Conservation (phyloP, 2,888 invertebrate species). For the Lasioglossum lativentre region DNA sequence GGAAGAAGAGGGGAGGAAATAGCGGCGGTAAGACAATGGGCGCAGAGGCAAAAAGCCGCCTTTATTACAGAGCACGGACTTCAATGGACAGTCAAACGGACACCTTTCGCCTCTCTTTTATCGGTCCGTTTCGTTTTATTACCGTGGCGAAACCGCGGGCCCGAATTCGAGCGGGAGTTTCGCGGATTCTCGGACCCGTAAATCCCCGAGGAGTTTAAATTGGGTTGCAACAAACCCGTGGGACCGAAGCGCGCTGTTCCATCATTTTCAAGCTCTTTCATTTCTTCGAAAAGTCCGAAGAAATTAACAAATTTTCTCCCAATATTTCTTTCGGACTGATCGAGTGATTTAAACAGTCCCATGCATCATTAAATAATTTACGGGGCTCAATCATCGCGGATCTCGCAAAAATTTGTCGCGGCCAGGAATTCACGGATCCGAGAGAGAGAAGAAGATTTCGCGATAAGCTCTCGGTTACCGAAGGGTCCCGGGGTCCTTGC, state of each 20-base stretch:
- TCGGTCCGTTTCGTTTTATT: constrained; percentile 77
- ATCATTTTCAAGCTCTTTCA: not conserved
- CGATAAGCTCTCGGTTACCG: constrained; percentile 34
- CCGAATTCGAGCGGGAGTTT: constrained; percentile 68
- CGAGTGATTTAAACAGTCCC: not conserved
- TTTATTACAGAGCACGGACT: constrained; percentile 77
- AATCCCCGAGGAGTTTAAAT: constrained; percentile 63
- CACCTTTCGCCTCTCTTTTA: constrained; percentile 75
- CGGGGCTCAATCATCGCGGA: constrained; percentile 1
- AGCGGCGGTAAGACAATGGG: constrained; percentile 62
- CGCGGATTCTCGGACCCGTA: constrained; percentile 62
- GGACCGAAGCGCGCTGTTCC: constrained; percentile 1
- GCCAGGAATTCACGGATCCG: constrained; percentile 35
- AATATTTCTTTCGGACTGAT: not conserved
- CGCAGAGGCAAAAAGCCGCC: constrained; percentile 74
- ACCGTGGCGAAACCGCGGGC: constrained; percentile 69
- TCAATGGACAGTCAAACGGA: constrained; percentile 78
- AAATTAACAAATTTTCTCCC: not conserved
- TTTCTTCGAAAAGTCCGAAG: not conserved
- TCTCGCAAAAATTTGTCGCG: constrained; percentile 53
- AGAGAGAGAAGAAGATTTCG: constrained; percentile 39
- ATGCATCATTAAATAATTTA: not conserved
- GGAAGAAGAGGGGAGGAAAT: constrained; percentile 25
- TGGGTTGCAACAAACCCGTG: constrained; percentile 46
- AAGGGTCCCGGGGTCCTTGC: not conserved